Evolutionary conservation across 2,888 invertebrate genomes (phyloP).

Genomic region (Zele albiditarsus): DNA sequence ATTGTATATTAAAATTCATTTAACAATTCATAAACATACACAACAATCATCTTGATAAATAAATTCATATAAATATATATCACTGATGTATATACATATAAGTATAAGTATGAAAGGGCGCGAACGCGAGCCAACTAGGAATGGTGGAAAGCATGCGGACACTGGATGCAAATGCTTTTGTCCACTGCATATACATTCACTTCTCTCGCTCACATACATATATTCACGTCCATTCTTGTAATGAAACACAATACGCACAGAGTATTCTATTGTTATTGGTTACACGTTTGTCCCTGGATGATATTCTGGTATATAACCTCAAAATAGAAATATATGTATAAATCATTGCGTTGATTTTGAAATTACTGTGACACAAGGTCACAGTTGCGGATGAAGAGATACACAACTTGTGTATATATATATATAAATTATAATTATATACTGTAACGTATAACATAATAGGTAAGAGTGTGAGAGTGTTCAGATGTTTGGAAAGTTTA

Average conservation of each 20-base stretch:
- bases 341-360: not conserved
- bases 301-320: constrained; percentile 1
- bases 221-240: constrained; percentile 20
- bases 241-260: constrained; percentile 19
- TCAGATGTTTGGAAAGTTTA: not conserved
- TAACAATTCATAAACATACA: not conserved
- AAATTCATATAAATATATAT: not conserved
- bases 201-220: not conserved
- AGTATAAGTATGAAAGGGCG: not conserved
- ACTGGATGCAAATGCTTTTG: not conserved
- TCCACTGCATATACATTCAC: not conserved
- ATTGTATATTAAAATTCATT: not conserved
- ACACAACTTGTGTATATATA: not conserved
- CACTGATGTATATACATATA: not conserved
- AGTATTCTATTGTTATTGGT: constrained; percentile 22
- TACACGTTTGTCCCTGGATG: constrained; percentile 17
- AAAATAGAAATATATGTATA: not conserved
- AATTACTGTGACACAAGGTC: constrained; percentile 5
- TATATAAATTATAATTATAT: not conserved
- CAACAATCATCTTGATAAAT: too few species aligned
- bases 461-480: not conserved
- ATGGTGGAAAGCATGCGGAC: constrained; percentile 5
- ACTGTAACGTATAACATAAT: not conserved
- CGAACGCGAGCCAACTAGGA: not conserved
- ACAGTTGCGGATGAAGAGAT: not conserved